A percentile compares a stretch with the other conserved stretches of the same genome.
Evolutionary conservation across 1,140 invertebrate species (phyloP).

Genomic region (Cyrtorhinus lividipennis): DNA sequence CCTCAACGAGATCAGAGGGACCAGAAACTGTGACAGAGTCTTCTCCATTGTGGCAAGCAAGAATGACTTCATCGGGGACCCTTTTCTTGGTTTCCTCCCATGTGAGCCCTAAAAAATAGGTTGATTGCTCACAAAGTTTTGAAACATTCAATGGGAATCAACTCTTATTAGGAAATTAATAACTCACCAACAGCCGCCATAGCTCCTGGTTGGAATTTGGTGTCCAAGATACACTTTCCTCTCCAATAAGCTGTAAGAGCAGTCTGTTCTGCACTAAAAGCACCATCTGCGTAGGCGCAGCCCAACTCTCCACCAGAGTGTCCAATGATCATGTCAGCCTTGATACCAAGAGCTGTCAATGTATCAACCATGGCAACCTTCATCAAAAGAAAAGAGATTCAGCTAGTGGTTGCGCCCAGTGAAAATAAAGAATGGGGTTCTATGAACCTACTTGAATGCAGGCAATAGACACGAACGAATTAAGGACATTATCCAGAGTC

Average conservation of each 20-base stretch:
- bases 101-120: conserved; percentile 24
- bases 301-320: conserved; percentile 80
- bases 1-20: conserved; percentile 49
- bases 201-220: conserved; percentile 31
- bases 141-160: no score
- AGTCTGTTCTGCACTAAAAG: conserved; percentile 67
- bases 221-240: conserved; percentile 39
- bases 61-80: conserved; percentile 52
- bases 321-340: conserved; percentile 68
- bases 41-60: conserved; percentile 72
- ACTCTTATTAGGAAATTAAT: no score
- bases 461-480: conserved; percentile 85
- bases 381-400: no score
- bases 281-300: conserved; percentile 78
- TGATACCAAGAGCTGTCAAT: conserved; percentile 51
- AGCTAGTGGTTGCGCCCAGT: no score
- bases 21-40: conserved; percentile 79
- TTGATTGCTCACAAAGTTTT: no score
- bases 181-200: conserved; percentile 39
- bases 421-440: no score
- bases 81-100: conserved; percentile 35
- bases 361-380: conserved; percentile 64
- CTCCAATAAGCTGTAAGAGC: conserved; percentile 55
- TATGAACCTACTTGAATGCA: conserved; percentile 80
- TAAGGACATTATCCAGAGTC: conserved; percentile 69